Evolutionary conservation across 1,140 invertebrate species (phyloP).

Genomic region (Metaphire vulgaris): DNA sequence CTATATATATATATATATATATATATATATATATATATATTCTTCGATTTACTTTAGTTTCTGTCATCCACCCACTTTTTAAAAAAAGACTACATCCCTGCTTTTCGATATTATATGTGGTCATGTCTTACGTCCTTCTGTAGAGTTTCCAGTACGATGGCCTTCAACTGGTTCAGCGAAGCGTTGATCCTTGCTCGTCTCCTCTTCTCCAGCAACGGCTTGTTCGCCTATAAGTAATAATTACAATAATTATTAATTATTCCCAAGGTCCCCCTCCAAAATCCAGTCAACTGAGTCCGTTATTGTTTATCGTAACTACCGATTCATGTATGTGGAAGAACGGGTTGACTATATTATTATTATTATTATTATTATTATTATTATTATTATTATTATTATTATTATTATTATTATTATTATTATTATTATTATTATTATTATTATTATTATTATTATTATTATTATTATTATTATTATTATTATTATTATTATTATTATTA

Average conservation of each 20-base stretch:
- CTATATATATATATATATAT: not conserved
- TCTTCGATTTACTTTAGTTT: not conserved
- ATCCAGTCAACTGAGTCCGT: not conserved
- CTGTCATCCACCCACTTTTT: not conserved
- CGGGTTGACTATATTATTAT: too few species aligned
- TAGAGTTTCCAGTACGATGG: constrained; percentile 73
- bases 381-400: too few species aligned
- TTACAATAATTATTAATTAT: not conserved
- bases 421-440: too few species aligned
- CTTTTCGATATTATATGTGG: not conserved
- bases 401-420: too few species aligned
- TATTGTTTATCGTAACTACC: not conserved
- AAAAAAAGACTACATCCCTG: too few species aligned
- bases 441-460: too few species aligned
- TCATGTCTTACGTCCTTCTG: constrained; percentile 67
- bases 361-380: too few species aligned
- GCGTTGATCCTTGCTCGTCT: constrained; percentile 77
- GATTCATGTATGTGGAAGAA: not conserved
- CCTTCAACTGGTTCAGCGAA: constrained; percentile 76
- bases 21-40: not conserved
- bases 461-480: too few species aligned
- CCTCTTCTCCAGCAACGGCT: constrained; percentile 86
- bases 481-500: too few species aligned
- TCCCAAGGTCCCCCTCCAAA: too few species aligned
- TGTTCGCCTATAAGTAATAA: constrained; percentile 42